A percentile compares a stretch with the other conserved stretches of the same genome.
Conservation (phyloP, 2,113 vertebrate species). For the Daboia siamensis region DNA sequence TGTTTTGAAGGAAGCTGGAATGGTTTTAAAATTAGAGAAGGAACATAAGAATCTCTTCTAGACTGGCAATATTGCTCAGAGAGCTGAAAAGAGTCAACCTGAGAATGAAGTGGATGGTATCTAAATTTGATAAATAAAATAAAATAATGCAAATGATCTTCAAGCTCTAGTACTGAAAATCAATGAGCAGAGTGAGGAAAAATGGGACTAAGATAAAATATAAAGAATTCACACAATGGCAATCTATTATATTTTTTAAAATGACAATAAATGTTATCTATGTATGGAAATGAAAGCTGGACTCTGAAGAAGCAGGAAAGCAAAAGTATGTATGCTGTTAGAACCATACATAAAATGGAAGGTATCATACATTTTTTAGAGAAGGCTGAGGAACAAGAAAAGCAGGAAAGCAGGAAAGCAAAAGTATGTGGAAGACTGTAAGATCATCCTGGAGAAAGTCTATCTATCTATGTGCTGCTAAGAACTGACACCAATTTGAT, state of each 20-base stretch:
- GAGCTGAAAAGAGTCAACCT: not conserved
- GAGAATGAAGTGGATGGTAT: not conserved
- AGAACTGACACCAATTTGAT: not conserved
- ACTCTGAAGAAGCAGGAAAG: not conserved
- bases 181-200: not conserved
- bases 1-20: not conserved
- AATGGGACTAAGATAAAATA: not conserved
- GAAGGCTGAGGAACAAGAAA: too few species aligned
- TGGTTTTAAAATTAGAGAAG: not conserved
- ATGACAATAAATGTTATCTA: too few species aligned
- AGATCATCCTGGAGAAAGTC: not conserved
- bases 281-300: not conserved
- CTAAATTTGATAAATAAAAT: not conserved
- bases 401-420: not conserved
- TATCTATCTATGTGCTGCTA: not conserved
- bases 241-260: too few species aligned
- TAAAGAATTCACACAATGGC: not conserved
- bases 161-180: not conserved
- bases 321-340: too few species aligned
- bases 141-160: not conserved
- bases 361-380: too few species aligned
- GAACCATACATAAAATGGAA: too few species aligned
- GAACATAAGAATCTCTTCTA: not conserved
- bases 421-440: not conserved
- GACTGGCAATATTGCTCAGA: not conserved